Evolutionary conservation across 35 echinoderm and acorn worm species (phyloP).

Genomic region (Heliocidaris tuberculata): DNA sequence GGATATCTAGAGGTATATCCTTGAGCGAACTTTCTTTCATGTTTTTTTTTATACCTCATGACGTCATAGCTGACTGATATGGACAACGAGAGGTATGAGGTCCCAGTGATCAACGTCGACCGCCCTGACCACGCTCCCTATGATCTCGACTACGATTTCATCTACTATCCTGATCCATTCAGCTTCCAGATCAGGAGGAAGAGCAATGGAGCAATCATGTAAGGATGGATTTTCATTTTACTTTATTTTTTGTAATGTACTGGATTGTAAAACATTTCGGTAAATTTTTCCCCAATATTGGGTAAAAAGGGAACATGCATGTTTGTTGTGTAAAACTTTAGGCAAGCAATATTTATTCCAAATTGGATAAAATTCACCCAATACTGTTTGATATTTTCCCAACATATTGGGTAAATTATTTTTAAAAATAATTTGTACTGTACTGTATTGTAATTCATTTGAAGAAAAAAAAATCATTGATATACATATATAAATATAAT

Average conservation of each 20-base stretch:
- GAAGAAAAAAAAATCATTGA: no score
- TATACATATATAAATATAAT: no score
- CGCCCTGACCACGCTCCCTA: constrained; percentile 37
- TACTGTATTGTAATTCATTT: no score
- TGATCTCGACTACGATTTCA: constrained; percentile 72
- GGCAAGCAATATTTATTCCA: no score
- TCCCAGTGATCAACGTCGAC: constrained; percentile 54
- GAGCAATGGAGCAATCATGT: constrained; percentile 77
- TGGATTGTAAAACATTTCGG: background rate
- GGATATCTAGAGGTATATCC: no score
- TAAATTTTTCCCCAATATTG: no score
- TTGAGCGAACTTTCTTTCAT: background rate
- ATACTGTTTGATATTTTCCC: no score
- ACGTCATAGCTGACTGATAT: constrained; percentile 60
- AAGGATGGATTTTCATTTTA: constrained; percentile 27
- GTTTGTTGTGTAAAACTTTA: no score
- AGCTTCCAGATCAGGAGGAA: constrained; percentile 76
- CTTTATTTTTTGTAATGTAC: background rate
- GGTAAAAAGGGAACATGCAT: no score
- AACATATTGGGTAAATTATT: no score
- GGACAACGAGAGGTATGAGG: constrained; percentile 66
- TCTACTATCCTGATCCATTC: constrained; percentile 67
- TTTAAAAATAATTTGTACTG: no score
- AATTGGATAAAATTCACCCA: no score
- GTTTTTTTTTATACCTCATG: background rate